Evolutionary conservation across 1,140 invertebrate species (phyloP).

Genomic region (Danaus melanippus): DNA sequence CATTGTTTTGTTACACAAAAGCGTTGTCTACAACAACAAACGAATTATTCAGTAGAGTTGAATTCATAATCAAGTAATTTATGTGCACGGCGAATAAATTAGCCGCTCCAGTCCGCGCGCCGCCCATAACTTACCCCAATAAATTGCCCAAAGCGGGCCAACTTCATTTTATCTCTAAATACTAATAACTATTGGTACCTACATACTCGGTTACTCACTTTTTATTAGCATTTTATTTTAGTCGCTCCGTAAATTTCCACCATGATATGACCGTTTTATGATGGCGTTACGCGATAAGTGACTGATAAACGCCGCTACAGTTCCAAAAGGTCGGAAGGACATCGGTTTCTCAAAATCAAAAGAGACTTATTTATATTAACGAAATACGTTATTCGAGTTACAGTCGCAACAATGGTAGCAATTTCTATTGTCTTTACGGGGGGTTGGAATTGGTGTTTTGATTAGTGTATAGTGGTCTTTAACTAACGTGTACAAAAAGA

Average conservation of each 20-base stretch:
- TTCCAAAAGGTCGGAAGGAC: too few relatives aligned
- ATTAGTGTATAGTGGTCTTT: too few relatives aligned
- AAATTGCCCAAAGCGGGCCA: slow-evolving; percentile 69
- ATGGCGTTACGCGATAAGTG: slow-evolving; percentile 50
- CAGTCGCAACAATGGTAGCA: too few relatives aligned
- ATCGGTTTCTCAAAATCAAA: too few relatives aligned
- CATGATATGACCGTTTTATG: slow-evolving; percentile 53
- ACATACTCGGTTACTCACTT: slow-evolving; percentile 40
- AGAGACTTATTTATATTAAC: too few relatives aligned
- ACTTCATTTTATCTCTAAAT: slow-evolving; percentile 70
- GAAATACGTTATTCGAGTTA: too few relatives aligned
- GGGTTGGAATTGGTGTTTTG: too few relatives aligned
- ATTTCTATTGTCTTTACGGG: too few relatives aligned
- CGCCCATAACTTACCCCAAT: slow-evolving; percentile 69
- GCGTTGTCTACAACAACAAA: slow-evolving; percentile 63
- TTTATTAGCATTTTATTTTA: slow-evolving; percentile 58
- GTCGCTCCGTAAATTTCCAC: slow-evolving; percentile 40
- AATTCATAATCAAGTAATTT: slow-evolving; percentile 73
- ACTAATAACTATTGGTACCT: slow-evolving; percentile 65
- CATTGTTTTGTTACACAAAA: slow-evolving; percentile 60
- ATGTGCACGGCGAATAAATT: slow-evolving; percentile 72
- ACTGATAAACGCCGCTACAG: slow-evolving; percentile 27
- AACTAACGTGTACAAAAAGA: too few relatives aligned
- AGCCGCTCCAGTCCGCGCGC: slow-evolving; percentile 62
- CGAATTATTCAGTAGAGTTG: slow-evolving; percentile 66